phyloP scores from a whole-genome alignment of 2,888 invertebrate genomes.

The Nomada lathburiana region DNA sequence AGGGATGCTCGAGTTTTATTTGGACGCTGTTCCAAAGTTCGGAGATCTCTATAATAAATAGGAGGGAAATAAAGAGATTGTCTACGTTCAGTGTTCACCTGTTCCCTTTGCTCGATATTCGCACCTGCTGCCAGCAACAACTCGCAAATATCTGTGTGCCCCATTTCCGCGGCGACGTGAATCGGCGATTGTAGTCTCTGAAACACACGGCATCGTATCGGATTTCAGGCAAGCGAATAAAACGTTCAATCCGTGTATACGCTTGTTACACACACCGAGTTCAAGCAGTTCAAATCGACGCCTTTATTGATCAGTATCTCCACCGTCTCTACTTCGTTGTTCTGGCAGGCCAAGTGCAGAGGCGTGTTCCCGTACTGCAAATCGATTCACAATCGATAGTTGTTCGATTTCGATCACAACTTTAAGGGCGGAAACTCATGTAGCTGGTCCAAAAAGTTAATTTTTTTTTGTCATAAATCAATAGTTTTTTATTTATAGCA shows the following conservation, averaged over 20 bases:
- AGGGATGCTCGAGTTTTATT: too few species aligned
- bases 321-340: slow-evolving; percentile 89
- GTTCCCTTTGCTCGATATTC: slow-evolving; percentile 88
- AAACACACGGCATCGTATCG: slow-evolving; percentile 29
- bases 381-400: slow-evolving; percentile 23
- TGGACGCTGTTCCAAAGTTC: too few species aligned
- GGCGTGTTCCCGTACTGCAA: slow-evolving; percentile 89
- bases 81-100: slow-evolving; percentile 79
- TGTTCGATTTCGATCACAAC: slow-evolving; percentile 24
- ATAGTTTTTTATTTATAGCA: too few species aligned
- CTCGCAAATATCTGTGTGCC: slow-evolving; percentile 88
- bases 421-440: too few species aligned
- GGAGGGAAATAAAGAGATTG: slow-evolving; percentile 23
- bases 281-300: slow-evolving; percentile 90
- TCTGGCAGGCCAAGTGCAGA: slow-evolving; percentile 90
- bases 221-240: not conserved
- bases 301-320: slow-evolving; percentile 89
- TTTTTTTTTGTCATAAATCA: too few species aligned
- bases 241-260: not conserved
- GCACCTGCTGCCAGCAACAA: slow-evolving; percentile 88
- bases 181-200: slow-evolving; percentile 91
- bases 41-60: not conserved
- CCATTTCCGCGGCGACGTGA: slow-evolving; percentile 91
- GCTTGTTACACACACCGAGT: slow-evolving; percentile 86
- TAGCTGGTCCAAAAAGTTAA: too few species aligned